Evolutionary conservation across 2,888 invertebrate genomes (phyloP).

Genomic region (Pristionchus mayeri): DNA sequence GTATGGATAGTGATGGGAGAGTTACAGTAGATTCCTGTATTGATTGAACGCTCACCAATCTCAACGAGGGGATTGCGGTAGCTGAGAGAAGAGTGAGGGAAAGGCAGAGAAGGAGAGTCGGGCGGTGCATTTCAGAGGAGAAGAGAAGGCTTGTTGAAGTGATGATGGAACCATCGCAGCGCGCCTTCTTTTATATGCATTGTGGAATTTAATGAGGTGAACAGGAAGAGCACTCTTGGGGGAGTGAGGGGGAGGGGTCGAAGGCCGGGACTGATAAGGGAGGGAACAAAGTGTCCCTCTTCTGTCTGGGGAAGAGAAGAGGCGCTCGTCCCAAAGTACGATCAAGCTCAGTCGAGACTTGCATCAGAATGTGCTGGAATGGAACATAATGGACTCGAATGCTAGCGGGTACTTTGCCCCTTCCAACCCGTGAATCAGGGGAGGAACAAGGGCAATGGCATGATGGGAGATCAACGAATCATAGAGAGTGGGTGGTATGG

Average conservation of each 20-base stretch:
- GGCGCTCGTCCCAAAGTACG: background rate
- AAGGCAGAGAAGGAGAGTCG: background rate
- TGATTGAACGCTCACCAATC: background rate
- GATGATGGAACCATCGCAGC: background rate
- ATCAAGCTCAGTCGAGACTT: background rate
- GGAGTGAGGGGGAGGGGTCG: background rate
- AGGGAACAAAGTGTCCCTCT: slow-evolving; percentile 6
- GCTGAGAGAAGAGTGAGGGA: slow-evolving; percentile 13
- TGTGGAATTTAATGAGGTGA: background rate
- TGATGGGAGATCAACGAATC: too few relatives aligned
- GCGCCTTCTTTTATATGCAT: background rate
- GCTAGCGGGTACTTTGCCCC: background rate
- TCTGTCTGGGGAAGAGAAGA: background rate
- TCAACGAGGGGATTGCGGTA: slow-evolving; percentile 17
- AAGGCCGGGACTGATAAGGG: background rate
- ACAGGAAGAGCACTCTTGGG: slow-evolving; percentile 20
- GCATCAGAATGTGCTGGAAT: background rate
- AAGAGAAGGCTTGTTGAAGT: background rate
- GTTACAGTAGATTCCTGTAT: background rate
- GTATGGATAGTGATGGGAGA: background rate
- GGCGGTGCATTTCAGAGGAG: background rate
- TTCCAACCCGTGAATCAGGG: background rate
- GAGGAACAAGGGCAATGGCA: background rate
- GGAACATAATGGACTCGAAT: background rate
- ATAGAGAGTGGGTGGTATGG: background rate